These are phyloP conservation scores for Chrysomallon squamiferum DNA, from an alignment of 1,140 invertebrate species.

Conservation along the genomic window DNA sequence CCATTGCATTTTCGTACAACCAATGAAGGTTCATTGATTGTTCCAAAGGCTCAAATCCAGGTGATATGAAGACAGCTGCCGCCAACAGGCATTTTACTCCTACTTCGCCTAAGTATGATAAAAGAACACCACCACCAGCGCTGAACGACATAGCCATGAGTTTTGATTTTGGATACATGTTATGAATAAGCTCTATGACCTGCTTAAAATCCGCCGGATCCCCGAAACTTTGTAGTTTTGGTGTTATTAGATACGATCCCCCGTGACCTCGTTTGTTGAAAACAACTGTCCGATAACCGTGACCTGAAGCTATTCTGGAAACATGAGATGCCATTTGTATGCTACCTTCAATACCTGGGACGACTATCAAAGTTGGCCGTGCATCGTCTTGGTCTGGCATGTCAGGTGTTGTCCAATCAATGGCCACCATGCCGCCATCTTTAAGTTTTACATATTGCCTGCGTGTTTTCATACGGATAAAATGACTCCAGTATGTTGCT, in stretches of 20 bases:
- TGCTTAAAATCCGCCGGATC: constrained; percentile 32
- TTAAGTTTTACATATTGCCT: constrained; percentile 30
- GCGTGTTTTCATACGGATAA: not conserved
- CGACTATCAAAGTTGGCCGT: constrained; percentile 12
- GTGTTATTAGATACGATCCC: constrained; percentile 17
- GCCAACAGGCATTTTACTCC: constrained; percentile 20
- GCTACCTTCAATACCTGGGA: constrained; percentile 23
- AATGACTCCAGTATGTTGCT: not conserved
- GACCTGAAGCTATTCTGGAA: constrained; percentile 1
- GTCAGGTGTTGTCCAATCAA: constrained; percentile 28
- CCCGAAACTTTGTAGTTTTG: constrained; percentile 31
- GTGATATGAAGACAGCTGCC: constrained; percentile 22
- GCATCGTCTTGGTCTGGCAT: not conserved
- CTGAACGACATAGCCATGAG: constrained; percentile 18
- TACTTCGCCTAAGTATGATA: constrained; percentile 38
- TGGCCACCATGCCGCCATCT: constrained; percentile 26
- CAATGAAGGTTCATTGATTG: constrained; percentile 8
- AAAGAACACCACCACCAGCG: constrained; percentile 21
- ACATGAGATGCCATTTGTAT: not conserved
- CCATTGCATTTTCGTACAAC: constrained; percentile 8
- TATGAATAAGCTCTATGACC: constrained; percentile 20
- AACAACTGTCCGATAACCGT: constrained; percentile 28
- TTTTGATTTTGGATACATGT: constrained; percentile 14
- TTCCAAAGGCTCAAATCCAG: constrained; percentile 24
- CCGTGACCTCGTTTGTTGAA: constrained; percentile 36